Evolutionary conservation across 2,113 vertebrate species (phyloP).

Genomic region (Camelus dromedarius): DNA sequence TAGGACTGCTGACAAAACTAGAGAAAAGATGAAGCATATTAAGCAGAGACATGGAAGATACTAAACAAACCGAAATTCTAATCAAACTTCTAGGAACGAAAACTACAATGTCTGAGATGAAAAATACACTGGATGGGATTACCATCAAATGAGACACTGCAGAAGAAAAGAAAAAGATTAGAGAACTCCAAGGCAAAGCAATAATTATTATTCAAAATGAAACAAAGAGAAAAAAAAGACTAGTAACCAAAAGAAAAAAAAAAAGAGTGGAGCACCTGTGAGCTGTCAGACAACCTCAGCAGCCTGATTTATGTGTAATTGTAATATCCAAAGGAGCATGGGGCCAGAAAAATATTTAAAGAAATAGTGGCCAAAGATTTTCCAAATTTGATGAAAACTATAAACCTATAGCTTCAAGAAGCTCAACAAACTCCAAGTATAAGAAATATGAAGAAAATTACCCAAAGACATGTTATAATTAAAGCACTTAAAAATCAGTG

Average conservation of each 20-base stretch:
- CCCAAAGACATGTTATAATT: background rate
- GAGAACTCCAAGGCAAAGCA: conserved; percentile 2
- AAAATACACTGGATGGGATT: background rate
- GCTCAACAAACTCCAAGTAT: conserved; percentile 5
- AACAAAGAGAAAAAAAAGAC: background rate
- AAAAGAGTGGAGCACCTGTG: background rate
- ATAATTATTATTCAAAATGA: conserved; percentile 14
- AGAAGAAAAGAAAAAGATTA: background rate
- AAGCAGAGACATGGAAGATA: background rate
- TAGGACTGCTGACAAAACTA: background rate
- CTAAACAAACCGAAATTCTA: background rate
- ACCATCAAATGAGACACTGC: background rate
- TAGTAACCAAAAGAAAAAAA: background rate
- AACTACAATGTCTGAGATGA: background rate
- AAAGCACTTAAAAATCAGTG: background rate
- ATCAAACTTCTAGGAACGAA: background rate
- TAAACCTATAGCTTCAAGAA: background rate
- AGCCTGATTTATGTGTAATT: background rate
- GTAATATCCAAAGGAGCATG: background rate
- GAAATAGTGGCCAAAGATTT: background rate
- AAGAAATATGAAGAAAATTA: conserved; percentile 40
- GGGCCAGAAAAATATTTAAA: background rate
- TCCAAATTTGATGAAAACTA: background rate
- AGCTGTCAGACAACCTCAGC: background rate
- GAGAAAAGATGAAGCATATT: background rate